Evolutionary conservation across 2,797 vertebrate genomes (phyloP).

Genomic region (Erpetoichthys calabaricus): DNA sequence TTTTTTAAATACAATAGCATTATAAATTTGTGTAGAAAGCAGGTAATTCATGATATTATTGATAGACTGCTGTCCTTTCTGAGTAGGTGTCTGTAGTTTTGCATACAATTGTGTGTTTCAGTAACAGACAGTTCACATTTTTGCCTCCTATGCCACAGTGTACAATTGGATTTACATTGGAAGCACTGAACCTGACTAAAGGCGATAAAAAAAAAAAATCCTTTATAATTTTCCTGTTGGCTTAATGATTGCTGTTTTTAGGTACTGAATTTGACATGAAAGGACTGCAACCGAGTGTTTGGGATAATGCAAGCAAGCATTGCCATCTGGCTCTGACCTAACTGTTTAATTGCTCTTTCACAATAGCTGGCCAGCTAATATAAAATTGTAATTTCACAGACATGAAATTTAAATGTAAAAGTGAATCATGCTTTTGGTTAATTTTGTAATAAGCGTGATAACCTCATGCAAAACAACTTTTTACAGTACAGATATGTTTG

Average conservation of each 20-base stretch:
- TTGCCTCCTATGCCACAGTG: constrained; percentile 46
- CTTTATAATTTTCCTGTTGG: constrained; percentile 24
- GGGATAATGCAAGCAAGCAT: neutral
- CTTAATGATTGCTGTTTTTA: constrained; percentile 2
- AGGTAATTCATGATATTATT: too few species aligned
- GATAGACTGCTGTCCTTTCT: too few species aligned
- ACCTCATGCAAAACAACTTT: too few species aligned
- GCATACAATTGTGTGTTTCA: too few species aligned
- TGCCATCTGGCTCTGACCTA: constrained; percentile 5
- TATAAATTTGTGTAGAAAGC: too few species aligned
- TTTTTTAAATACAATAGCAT: too few species aligned
- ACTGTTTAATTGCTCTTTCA: constrained; percentile 1
- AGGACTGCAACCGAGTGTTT: neutral
- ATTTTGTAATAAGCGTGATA: too few species aligned
- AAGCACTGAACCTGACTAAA: constrained; percentile 23
- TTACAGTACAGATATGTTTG: too few species aligned
- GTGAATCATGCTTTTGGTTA: too few species aligned
- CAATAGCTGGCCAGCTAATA: neutral
- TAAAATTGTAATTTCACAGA: too few species aligned
- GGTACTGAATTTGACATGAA: constrained; percentile 5
- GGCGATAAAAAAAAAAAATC: constrained; percentile 35
- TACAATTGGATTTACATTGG: constrained; percentile 20
- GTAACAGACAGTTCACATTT: constrained; percentile 24
- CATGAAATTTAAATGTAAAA: too few species aligned
- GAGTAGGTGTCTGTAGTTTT: too few species aligned